A percentile compares a stretch with the other conserved stretches of the same genome.
Evolutionary conservation across 2,113 vertebrate species (phyloP).

Genomic region (Proteles cristata): DNA sequence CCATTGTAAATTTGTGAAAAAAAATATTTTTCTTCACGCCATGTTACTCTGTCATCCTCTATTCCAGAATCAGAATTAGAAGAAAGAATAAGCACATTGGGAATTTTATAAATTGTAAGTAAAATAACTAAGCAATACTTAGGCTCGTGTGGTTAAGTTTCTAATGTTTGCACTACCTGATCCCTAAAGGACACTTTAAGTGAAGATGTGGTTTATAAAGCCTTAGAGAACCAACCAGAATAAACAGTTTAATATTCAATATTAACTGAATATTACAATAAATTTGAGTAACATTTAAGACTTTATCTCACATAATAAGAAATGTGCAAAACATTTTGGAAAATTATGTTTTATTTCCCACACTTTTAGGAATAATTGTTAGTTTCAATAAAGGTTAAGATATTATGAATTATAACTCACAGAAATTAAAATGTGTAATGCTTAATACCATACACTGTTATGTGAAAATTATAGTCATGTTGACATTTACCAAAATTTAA

Average conservation of each 20-base stretch:
- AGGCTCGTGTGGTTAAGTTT: not conserved
- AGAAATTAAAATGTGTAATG: not conserved
- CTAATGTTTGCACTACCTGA: constrained; percentile 46
- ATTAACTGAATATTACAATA: not conserved
- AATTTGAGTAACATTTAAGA: not conserved
- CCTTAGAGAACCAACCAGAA: not conserved
- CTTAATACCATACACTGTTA: not conserved
- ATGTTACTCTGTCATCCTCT: not conserved
- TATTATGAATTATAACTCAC: not conserved
- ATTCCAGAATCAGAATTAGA: not conserved
- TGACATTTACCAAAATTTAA: not conserved
- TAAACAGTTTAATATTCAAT: not conserved
- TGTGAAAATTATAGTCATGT: not conserved
- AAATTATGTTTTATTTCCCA: not conserved
- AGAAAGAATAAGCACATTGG: not conserved
- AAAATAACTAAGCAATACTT: not conserved
- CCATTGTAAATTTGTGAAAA: not conserved
- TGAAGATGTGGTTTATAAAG: not conserved
- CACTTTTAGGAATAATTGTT: not conserved
- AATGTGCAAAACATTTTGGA: not conserved
- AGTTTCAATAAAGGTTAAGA: not conserved
- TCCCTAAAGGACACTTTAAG: not conserved
- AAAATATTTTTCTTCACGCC: not conserved
- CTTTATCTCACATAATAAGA: not conserved
- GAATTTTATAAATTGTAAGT: not conserved